Evolutionary conservation across 2,888 invertebrate species (phyloP).

Genomic region (Nephrotoma guestfalica): DNA sequence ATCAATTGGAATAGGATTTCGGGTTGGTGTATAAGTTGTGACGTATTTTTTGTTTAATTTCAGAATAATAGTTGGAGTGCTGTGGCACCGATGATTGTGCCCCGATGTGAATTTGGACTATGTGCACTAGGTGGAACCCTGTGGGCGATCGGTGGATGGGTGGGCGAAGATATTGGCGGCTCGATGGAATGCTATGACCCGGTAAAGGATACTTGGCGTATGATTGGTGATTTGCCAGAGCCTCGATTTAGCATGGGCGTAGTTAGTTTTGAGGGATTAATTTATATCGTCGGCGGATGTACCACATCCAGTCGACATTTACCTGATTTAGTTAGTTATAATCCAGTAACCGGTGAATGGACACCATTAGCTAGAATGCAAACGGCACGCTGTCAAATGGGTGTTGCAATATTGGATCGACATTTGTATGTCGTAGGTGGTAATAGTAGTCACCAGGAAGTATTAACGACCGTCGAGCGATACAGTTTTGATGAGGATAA

Average conservation of each 20-base stretch:
- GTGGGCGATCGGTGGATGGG: slow-evolving; percentile 87
- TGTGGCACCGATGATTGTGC: slow-evolving; percentile 61
- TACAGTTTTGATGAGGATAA: slow-evolving; percentile 35
- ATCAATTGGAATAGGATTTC: neutral
- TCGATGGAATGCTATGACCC: slow-evolving; percentile 82
- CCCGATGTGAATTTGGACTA: slow-evolving; percentile 79
- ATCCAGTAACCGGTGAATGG: slow-evolving; percentile 72
- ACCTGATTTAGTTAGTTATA: slow-evolving; percentile 63
- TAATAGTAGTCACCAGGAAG: slow-evolving; percentile 64
- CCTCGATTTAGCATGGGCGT: slow-evolving; percentile 87
- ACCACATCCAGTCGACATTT: slow-evolving; percentile 66
- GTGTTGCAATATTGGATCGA: slow-evolving; percentile 70
- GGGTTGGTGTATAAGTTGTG: neutral
- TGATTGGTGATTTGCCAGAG: slow-evolving; percentile 64
- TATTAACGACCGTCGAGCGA: slow-evolving; percentile 67
- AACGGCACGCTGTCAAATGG: slow-evolving; percentile 74
- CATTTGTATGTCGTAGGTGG: slow-evolving; percentile 81
- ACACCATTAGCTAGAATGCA: slow-evolving; percentile 59
- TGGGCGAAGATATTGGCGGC: slow-evolving; percentile 79
- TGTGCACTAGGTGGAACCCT: slow-evolving; percentile 69
- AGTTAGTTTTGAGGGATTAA: slow-evolving; percentile 44
- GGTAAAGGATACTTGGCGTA: slow-evolving; percentile 57
- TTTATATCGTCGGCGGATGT: slow-evolving; percentile 86
- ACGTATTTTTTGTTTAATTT: slow-evolving; percentile 9
- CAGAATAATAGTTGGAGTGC: slow-evolving; percentile 42